Evolutionary conservation across 2,113 vertebrate genomes (phyloP).

Genomic region (Cromileptes altivelis): DNA sequence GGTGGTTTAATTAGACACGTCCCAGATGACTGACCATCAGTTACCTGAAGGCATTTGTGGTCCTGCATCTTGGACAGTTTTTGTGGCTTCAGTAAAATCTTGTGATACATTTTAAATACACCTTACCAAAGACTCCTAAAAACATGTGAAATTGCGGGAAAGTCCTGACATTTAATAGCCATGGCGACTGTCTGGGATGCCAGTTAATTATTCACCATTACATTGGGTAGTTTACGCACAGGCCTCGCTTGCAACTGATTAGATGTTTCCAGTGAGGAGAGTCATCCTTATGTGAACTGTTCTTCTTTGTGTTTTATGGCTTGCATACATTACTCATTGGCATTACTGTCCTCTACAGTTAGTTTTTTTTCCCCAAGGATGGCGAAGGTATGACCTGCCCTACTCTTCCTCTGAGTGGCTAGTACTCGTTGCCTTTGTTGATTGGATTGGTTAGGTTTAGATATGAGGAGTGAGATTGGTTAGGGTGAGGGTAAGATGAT

Average conservation of each 20-base stretch:
- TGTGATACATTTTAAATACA: not conserved
- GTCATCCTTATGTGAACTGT: not conserved
- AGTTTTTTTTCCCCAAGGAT: too few relatives aligned
- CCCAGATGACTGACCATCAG: constrained; percentile 36
- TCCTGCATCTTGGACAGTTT: not conserved
- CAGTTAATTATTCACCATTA: constrained; percentile 30
- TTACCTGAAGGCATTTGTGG: constrained; percentile 17
- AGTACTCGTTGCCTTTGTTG: too few relatives aligned
- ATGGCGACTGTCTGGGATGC: not conserved
- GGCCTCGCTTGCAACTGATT: not conserved
- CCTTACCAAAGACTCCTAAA: not conserved
- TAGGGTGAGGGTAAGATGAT: too few relatives aligned
- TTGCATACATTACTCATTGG: not conserved
- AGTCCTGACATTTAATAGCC: not conserved
- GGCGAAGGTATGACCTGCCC: too few relatives aligned
- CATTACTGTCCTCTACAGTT: not conserved
- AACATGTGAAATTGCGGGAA: not conserved
- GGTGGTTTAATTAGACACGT: constrained; percentile 46
- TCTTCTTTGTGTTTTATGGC: not conserved
- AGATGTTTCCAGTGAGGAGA: not conserved
- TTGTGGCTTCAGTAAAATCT: not conserved
- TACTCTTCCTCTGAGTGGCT: too few relatives aligned
- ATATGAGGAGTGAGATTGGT: too few relatives aligned
- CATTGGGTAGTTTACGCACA: not conserved
- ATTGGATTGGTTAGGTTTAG: too few relatives aligned